phyloP scores from a whole-genome alignment of 92 coral and sea anemone genomes.

The Bergia puertoricense region DNA sequence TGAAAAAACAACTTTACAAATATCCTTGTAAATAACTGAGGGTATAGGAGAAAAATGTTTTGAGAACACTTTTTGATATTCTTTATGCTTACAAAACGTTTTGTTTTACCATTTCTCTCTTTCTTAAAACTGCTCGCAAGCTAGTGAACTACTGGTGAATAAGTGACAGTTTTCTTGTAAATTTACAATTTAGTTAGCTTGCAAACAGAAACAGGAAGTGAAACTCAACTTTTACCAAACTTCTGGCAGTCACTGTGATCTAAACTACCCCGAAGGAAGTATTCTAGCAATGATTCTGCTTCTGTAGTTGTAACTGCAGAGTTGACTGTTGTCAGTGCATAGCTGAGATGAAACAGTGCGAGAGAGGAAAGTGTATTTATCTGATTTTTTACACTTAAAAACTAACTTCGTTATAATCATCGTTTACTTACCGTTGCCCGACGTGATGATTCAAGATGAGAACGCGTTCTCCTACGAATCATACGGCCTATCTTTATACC shows the following conservation, averaged over 20 bases:
- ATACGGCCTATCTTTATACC: constrained; percentile 14
- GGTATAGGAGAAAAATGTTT: not conserved
- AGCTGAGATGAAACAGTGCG: not conserved
- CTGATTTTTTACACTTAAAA: constrained; percentile 1
- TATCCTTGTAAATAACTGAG: not conserved
- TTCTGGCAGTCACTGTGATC: not conserved
- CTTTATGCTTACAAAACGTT: not conserved
- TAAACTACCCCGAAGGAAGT: not conserved
- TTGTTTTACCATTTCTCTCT: not conserved
- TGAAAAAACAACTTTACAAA: not conserved
- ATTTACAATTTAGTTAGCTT: not conserved
- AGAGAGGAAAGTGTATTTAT: not conserved
- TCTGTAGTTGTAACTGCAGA: not conserved
- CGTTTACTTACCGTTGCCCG: constrained; percentile 5
- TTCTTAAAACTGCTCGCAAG: not conserved
- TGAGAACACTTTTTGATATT: not conserved
- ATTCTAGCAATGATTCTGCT: not conserved
- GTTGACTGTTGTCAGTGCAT: not conserved
- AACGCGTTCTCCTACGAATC: not conserved
- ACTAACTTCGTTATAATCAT: not conserved
- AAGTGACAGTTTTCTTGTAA: not conserved
- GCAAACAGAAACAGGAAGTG: constrained; percentile 2
- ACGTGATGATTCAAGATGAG: not conserved
- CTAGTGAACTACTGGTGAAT: not conserved
- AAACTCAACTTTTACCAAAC: not conserved